Evolutionary conservation across 2,797 vertebrate species (phyloP).

Genomic region (Thalassophryne amazonica): DNA sequence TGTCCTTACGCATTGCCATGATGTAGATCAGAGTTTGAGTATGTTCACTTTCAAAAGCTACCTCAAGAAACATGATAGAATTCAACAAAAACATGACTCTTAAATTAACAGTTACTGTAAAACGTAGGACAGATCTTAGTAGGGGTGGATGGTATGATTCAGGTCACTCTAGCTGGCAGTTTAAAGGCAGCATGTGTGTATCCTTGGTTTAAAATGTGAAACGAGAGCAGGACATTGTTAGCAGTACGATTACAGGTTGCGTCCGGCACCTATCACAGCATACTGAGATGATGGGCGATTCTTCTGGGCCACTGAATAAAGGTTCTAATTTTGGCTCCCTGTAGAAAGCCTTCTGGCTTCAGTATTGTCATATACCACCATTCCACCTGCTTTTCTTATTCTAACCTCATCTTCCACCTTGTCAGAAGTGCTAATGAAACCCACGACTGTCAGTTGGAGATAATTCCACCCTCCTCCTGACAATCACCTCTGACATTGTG

Average conservation of each 20-base stretch:
- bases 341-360: slow-evolving; percentile 22
- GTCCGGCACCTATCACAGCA: slow-evolving; percentile 21
- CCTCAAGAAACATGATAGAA: too few species aligned
- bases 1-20: too few species aligned
- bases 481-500: slow-evolving; percentile 67
- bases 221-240: slow-evolving; percentile 22
- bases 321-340: slow-evolving; percentile 31
- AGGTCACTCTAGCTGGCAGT: too few species aligned
- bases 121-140: too few species aligned
- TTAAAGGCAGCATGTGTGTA: too few species aligned
- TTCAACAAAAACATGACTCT: too few species aligned
- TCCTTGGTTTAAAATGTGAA: slow-evolving; percentile 13
- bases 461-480: slow-evolving; percentile 54
- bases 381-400: neutral
- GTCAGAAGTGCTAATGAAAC: slow-evolving; percentile 49
- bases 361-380: neutral
- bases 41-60: too few species aligned
- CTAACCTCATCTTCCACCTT: slow-evolving; percentile 3
- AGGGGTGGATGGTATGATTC: too few species aligned
- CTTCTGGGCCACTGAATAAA: slow-evolving; percentile 25
- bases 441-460: slow-evolving; percentile 31
- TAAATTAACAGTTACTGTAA: too few species aligned
- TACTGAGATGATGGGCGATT: slow-evolving; percentile 18
- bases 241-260: slow-evolving; percentile 28
- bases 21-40: too few species aligned